phyloP scores from a whole-genome alignment of 2,113 vertebrate genomes.

The Cebidichthys violaceus region DNA sequence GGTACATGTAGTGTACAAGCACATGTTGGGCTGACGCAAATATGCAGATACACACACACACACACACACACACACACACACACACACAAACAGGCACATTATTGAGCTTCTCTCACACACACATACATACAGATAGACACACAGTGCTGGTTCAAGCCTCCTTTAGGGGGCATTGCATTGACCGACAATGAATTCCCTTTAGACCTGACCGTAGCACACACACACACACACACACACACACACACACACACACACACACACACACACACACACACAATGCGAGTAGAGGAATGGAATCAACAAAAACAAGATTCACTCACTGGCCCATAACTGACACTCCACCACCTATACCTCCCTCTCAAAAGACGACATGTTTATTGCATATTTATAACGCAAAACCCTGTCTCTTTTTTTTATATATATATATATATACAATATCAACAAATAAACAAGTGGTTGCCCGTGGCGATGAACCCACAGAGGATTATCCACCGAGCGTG shows the following conservation, averaged over 20 bases:
- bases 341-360: neutral
- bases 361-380: neutral
- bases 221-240: slow-evolving; percentile 19
- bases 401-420: neutral
- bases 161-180: neutral
- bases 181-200: slow-evolving; percentile 23
- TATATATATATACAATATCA: neutral
- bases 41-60: slow-evolving; percentile 5
- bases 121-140: neutral
- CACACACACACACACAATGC: slow-evolving; percentile 3
- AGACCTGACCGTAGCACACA: slow-evolving; percentile 14
- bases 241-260: slow-evolving; percentile 21
- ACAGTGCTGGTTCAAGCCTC: slow-evolving; percentile 35
- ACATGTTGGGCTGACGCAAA: neutral
- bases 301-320: neutral
- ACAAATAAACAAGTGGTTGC: neutral
- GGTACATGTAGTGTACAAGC: slow-evolving; percentile 18
- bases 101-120: slow-evolving; percentile 7
- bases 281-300: neutral
- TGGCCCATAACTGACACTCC: neutral
- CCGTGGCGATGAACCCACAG: neutral
- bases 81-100: slow-evolving; percentile 11
- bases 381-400: neutral
- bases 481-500: neutral
- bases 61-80: slow-evolving; percentile 12